phyloP scores from a whole-genome alignment of 2,113 vertebrate genomes.

The Callipepla californica region DNA sequence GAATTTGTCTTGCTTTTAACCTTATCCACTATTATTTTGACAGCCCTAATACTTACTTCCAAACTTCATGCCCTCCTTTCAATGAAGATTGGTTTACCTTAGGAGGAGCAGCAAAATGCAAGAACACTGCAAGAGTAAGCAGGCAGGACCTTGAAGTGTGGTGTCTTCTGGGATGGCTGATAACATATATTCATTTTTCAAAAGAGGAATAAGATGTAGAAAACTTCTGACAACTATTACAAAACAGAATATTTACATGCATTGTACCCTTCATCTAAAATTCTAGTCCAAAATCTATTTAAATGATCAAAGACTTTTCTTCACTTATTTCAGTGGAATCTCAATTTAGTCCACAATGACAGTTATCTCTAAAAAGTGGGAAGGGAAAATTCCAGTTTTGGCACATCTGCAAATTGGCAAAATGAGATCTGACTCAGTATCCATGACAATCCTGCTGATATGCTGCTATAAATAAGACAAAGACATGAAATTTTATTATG shows the following conservation, averaged over 20 bases:
- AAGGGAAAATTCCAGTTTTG: slow-evolving; percentile 50
- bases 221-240: background rate
- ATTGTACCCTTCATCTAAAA: background rate
- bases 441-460: slow-evolving; percentile 69
- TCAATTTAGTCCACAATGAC: background rate
- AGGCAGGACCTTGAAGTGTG: background rate
- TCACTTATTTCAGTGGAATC: background rate
- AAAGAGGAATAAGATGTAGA: background rate
- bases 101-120: background rate
- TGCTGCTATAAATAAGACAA: slow-evolving; percentile 52
- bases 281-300: background rate
- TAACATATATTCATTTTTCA: background rate
- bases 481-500: slow-evolving; percentile 69
- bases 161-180: background rate
- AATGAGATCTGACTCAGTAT: slow-evolving; percentile 58
- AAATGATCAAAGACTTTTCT: background rate
- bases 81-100: rapidly evolving
- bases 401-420: slow-evolving; percentile 51
- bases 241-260: background rate
- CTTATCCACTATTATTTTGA: background rate
- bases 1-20: background rate
- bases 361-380: slow-evolving; percentile 9
- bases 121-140: background rate
- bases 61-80: background rate
- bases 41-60: background rate